Base-by-base conservation (phyloP, 2,797 vertebrate species). In the Ptychadena robeensis region DNA sequence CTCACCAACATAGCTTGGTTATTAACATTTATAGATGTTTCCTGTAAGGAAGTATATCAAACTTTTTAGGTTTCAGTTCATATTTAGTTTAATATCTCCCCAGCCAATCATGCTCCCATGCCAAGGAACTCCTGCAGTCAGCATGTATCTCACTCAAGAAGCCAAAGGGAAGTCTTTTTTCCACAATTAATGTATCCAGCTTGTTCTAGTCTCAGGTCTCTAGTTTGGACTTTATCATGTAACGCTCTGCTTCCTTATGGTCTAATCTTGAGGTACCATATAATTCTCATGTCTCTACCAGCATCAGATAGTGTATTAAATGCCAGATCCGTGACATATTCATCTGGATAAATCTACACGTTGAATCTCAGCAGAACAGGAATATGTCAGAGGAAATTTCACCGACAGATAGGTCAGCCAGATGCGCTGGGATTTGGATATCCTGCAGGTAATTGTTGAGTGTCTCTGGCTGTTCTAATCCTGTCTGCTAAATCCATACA, bases 371-470 rank as follows among this genome's bases (percentile, higher is more conserved):
- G 38, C 68, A 48, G 79, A 66, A 66, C 63, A 81, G 59, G 63
- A 66, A 11, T 4, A 48, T 44, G 27, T 59, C 40, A 28, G 40
- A 25, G 64, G 44, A 38, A 66, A 74, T 75, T 61, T 53, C 32
- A 25, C 38, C 40, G 37, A 27, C 44, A 32, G 14, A 28, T 57
- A 37, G 64, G 63, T 68, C 78, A 70, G 44, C 53, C 35, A 9
- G 10, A 40, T 59, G 63, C 3, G 10, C 27, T 2, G 64, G 73
- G 71, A 53, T 53, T 9, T 66, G 59, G 73, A 57, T 22, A 77
- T 71, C 81, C 74, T 38, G 73, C 81, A 64, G 73, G 61, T 83
- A 78, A 78, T 78, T 64, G 48, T 34, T 22, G 37, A 64, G 64
- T 64, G 65, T 64, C 73, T 77, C 57, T 12, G 57, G 34, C 37